phyloP scores from a whole-genome alignment of 2,888 invertebrate genomes.

The Malthinus flaveolus region DNA sequence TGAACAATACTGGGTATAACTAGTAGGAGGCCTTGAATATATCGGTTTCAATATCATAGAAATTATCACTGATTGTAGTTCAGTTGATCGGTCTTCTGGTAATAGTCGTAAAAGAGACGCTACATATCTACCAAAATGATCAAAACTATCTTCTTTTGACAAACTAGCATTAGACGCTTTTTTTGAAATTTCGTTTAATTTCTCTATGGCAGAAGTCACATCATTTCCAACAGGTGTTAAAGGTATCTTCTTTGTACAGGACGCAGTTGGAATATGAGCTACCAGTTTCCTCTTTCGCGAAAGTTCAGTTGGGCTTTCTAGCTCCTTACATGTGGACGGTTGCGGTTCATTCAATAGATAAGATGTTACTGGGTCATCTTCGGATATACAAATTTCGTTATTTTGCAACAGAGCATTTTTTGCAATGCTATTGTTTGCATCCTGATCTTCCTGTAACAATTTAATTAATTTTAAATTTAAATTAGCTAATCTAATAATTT shows the following conservation, averaged over 20 bases:
- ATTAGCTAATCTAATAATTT: too few species aligned
- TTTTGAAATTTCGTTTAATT: background rate
- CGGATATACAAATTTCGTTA: constrained; percentile 9
- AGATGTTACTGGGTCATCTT: background rate
- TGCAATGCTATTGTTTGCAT: background rate
- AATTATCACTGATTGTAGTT: constrained; percentile 16
- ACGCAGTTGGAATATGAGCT: too few species aligned
- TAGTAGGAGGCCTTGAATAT: constrained; percentile 21
- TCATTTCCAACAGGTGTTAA: background rate
- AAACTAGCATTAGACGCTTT: background rate
- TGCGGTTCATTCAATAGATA: background rate
- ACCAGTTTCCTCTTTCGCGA: background rate
- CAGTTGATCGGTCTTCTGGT: constrained; percentile 46
- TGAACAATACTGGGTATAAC: too few species aligned
- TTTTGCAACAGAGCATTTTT: background rate
- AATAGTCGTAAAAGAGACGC: constrained; percentile 40
- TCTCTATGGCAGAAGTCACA: background rate
- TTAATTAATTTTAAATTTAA: too few species aligned
- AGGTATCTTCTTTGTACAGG: background rate
- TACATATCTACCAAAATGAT: constrained; percentile 6
- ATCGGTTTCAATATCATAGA: constrained; percentile 1
- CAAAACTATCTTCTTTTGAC: constrained; percentile 28
- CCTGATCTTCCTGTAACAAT: background rate
- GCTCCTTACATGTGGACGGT: background rate
- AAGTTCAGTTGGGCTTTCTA: background rate